phyloP scores from a whole-genome alignment of 1,140 invertebrate genomes.

The Panagrolaimus sp. region DNA sequence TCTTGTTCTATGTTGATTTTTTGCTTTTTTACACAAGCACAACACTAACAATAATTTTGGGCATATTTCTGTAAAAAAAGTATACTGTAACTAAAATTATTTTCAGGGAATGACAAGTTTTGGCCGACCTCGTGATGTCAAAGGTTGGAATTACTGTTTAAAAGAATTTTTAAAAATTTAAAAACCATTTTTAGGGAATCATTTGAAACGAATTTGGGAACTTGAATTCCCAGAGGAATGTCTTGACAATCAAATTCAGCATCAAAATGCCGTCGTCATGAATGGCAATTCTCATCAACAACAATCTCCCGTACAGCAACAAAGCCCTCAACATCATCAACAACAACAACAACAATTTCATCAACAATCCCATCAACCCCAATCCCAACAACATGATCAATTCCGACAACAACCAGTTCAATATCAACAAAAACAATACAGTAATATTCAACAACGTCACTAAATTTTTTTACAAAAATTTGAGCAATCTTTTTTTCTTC shows the following conservation, averaged over 20 bases:
- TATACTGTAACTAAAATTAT: neutral
- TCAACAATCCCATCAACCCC: neutral
- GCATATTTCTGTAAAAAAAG: too few relatives aligned
- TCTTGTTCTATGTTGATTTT: constrained; percentile 14
- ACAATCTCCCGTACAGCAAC: too few relatives aligned
- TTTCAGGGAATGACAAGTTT: constrained; percentile 49
- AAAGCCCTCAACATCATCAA: neutral
- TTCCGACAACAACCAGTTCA: neutral
- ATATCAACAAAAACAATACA: constrained; percentile 17
- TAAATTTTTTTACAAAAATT: too few relatives aligned
- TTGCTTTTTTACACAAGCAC: neutral
- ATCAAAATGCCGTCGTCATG: neutral
- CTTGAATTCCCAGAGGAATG: constrained; percentile 49
- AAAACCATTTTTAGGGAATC: constrained; percentile 25
- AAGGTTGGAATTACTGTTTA: constrained; percentile 23
- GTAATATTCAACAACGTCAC: constrained; percentile 12
- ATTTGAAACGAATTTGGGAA: constrained; percentile 52
- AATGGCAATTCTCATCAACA: neutral
- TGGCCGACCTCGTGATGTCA: constrained; percentile 48
- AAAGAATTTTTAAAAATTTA: too few relatives aligned
- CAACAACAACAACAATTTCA: neutral
- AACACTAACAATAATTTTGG: too few relatives aligned
- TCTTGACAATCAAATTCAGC: constrained; percentile 19
- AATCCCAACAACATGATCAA: constrained; percentile 2
- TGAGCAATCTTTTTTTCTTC: too few relatives aligned